These are phyloP conservation scores for Scophthalmus maximus DNA, from an alignment of 2,113 vertebrate species.

Conservation along the genomic window DNA sequence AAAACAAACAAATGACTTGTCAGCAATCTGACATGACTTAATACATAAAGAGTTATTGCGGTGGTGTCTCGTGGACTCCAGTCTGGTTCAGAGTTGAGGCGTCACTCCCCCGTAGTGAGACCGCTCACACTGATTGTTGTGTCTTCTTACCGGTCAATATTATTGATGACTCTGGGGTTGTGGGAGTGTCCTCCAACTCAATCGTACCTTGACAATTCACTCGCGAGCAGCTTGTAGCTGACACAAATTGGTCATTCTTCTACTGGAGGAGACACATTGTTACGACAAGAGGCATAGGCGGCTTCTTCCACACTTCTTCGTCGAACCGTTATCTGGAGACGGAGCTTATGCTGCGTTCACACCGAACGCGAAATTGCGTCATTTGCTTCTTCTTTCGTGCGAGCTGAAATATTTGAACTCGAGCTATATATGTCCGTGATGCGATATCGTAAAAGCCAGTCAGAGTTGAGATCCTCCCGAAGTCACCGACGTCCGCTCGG, in stretches of 20 bases:
- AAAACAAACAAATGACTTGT: slow-evolving; percentile 15
- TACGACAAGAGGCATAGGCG: not conserved
- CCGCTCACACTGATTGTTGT: slow-evolving; percentile 46
- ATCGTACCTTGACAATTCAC: slow-evolving; percentile 43
- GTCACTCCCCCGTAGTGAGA: slow-evolving; percentile 37
- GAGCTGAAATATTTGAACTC: too few species aligned
- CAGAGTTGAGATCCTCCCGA: too few species aligned
- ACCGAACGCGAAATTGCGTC: too few species aligned
- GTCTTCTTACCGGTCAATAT: slow-evolving; percentile 46
- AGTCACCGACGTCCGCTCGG: too few species aligned
- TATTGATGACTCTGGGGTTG: slow-evolving; percentile 60
- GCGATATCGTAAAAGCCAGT: too few species aligned
- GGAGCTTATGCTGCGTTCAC: not conserved
- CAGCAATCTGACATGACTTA: slow-evolving; percentile 36
- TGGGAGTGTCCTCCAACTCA: slow-evolving; percentile 50
- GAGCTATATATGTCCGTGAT: too few species aligned
- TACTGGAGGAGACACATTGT: slow-evolving; percentile 10
- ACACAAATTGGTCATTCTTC: slow-evolving; percentile 52
- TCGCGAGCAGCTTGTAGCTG: slow-evolving; percentile 38
- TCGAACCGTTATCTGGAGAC: slow-evolving; percentile 22
- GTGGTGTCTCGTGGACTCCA: slow-evolving; percentile 15
- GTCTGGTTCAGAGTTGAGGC: slow-evolving; percentile 35
- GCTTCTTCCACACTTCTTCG: slow-evolving; percentile 19
- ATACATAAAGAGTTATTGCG: slow-evolving; percentile 40
- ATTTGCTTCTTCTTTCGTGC: too few species aligned